Evolutionary conservation across 2,113 vertebrate species (phyloP), one percentile per base, ranked within the genome.

Genomic region (Sula dactylatra): DNA sequence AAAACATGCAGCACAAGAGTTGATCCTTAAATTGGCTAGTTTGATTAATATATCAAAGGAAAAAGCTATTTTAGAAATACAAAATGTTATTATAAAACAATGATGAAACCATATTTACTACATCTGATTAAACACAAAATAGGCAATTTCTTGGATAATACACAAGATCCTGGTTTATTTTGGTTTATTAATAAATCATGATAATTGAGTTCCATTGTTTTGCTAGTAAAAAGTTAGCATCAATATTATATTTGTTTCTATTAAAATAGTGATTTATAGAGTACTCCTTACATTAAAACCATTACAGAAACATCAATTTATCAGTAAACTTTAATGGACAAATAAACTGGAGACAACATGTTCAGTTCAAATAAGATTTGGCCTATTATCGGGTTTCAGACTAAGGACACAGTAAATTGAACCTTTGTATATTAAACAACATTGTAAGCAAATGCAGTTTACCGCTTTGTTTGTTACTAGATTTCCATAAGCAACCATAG

Each of bases 321-420:
- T 96, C 92, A 90, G 93, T 90, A 90, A 96, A 86, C 58, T 77
- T 82, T 85, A 95, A 93, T 86, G 82, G 90, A 72, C 71, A 91
- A 94, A 90, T 93, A 93, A 96, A 96, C 85, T 94, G 90, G 93
- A 96, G 92, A 95, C 93, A 96, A 94, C 81, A 94, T 90, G 82
- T 86, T 96, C 71, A 61, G 84, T 70, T 82, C 90, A 94, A 97
- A 96, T 96, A 66, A 66, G 71, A 96, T 96, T 96, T 94, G 80
- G 82, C 26, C 87, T 77, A 80, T 90, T 95, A 96, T 5, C 3
- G 22, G 12, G 38, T 88, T 90, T 86, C 90, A 94, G 71, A 50
- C 55, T 86, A 77, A 83, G 85, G 88, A 80, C 71, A 88, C 36
- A 72, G 64, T 80, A 67, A 92, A 94, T 82, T 67, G 86, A 92